These are phyloP conservation scores for Galendromus occidentalis DNA, from an alignment of 1,140 invertebrate species.

Conservation along the genomic window DNA sequence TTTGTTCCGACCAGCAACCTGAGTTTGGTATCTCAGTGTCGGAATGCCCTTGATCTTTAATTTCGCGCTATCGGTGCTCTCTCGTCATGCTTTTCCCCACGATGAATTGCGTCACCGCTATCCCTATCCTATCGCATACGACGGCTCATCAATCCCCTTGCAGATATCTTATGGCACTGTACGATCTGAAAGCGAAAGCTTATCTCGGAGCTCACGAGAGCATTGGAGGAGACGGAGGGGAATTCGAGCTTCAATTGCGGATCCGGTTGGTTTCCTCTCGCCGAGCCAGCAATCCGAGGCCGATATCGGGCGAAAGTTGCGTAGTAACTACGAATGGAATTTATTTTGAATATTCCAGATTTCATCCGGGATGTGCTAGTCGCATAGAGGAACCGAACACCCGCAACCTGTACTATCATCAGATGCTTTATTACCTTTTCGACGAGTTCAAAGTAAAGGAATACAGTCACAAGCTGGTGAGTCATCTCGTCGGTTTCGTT, in stretches of 20 bases:
- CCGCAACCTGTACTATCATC: not conserved
- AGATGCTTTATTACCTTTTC: not conserved
- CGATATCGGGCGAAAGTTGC: not conserved
- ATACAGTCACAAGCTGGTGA: not conserved
- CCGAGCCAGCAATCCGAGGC: not conserved
- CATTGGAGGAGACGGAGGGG: not conserved
- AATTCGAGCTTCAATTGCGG: not conserved
- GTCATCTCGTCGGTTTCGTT: not conserved
- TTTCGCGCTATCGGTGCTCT: not conserved
- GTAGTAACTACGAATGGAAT: not conserved
- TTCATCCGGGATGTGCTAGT: not conserved
- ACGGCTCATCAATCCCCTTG: no score
- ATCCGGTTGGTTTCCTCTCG: no score
- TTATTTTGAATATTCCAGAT: not conserved
- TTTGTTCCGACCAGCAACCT: not conserved
- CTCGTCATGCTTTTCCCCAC: no score
- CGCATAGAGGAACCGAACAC: not conserved
- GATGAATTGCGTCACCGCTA: no score
- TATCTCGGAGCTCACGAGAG: not conserved
- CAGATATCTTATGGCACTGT: not conserved
- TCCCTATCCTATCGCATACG: no score
- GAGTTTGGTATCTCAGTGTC: not conserved
- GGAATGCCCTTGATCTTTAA: not conserved
- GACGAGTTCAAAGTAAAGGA: not conserved
- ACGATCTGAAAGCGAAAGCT: not conserved